These are phyloP conservation scores for Drosophila kikkawai DNA, from an alignment of 1,140 invertebrate genomes.

Conservation along the genomic window DNA sequence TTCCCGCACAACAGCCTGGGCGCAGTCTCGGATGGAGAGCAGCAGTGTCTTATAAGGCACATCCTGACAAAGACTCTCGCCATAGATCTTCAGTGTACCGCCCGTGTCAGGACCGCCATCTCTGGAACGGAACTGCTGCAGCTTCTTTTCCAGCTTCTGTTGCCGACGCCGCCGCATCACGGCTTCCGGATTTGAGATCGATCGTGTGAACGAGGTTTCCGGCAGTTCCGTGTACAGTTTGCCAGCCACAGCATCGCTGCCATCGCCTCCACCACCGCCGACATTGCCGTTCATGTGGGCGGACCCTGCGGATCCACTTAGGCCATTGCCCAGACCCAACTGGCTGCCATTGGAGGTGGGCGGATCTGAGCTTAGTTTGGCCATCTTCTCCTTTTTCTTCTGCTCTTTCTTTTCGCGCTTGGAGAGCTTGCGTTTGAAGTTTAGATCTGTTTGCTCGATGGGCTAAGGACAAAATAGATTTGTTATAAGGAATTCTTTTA, in stretches of 20 bases:
- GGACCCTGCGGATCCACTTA: constrained; percentile 37
- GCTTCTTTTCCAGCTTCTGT: constrained; percentile 98
- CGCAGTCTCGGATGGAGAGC: constrained; percentile 96
- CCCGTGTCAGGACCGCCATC: constrained; percentile 96
- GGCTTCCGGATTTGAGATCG: constrained; percentile 99
- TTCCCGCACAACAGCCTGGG: constrained; percentile 96
- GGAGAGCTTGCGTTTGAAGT: constrained; percentile 95
- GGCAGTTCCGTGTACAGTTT: constrained; percentile 98
- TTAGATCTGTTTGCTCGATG: constrained; percentile 85
- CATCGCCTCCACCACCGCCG: constrained; percentile 44
- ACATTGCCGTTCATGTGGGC: constrained; percentile 77
- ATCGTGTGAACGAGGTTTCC: constrained; percentile 98
- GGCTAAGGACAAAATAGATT: constrained; percentile 47
- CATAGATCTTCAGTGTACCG: constrained; percentile 99
- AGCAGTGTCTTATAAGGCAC: constrained; percentile 99
- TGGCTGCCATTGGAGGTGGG: constrained; percentile 81
- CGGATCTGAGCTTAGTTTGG: constrained; percentile 92
- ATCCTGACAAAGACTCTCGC: constrained; percentile 97
- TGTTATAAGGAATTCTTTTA: background rate
- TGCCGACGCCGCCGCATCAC: constrained; percentile 98
- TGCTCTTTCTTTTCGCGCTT: constrained; percentile 99
- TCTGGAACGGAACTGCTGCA: constrained; percentile 97
- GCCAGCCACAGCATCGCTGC: constrained; percentile 90
- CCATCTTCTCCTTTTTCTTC: constrained; percentile 98
- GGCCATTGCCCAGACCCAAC: constrained; percentile 82